phyloP scores from a whole-genome alignment of 2,888 invertebrate species.

The Ennomos fuscantarius region DNA sequence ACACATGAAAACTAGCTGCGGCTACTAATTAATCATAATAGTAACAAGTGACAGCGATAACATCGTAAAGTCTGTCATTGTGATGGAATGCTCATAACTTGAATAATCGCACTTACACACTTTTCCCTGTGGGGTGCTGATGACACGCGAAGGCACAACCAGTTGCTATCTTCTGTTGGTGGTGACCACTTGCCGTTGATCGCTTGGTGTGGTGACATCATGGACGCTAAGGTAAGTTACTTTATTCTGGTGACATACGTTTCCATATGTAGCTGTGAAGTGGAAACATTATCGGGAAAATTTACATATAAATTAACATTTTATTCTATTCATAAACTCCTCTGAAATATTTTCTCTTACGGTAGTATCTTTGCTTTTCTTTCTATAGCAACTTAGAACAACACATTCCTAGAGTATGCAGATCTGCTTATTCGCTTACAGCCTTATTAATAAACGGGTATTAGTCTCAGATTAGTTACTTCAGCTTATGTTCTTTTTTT shows the following conservation, averaged over 20 bases:
- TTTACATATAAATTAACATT: too few relatives aligned
- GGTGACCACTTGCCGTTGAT: conserved; percentile 44
- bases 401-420: too few relatives aligned
- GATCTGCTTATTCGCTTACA: too few relatives aligned
- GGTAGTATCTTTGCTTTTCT: too few relatives aligned
- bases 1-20: conserved; percentile 16
- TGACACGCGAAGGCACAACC: conserved; percentile 53
- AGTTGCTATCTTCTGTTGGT: conserved; percentile 55
- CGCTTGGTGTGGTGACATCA: conserved; percentile 43
- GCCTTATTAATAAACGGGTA: too few relatives aligned
- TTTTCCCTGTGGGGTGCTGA: conserved; percentile 51
- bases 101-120: conserved; percentile 47
- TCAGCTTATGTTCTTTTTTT: too few relatives aligned
- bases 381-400: too few relatives aligned
- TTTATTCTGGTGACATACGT: too few relatives aligned
- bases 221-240: conserved; percentile 67
- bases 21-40: conserved; percentile 42
- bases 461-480: too few relatives aligned
- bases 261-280: too few relatives aligned
- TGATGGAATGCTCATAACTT: conserved; percentile 39
- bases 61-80: conserved; percentile 35
- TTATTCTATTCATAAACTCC: too few relatives aligned
- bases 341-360: too few relatives aligned
- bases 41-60: conserved; percentile 37
- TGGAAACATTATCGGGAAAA: neutral